phyloP scores from a whole-genome alignment of 2,888 invertebrate genomes.

The Brachylomia viminalis region DNA sequence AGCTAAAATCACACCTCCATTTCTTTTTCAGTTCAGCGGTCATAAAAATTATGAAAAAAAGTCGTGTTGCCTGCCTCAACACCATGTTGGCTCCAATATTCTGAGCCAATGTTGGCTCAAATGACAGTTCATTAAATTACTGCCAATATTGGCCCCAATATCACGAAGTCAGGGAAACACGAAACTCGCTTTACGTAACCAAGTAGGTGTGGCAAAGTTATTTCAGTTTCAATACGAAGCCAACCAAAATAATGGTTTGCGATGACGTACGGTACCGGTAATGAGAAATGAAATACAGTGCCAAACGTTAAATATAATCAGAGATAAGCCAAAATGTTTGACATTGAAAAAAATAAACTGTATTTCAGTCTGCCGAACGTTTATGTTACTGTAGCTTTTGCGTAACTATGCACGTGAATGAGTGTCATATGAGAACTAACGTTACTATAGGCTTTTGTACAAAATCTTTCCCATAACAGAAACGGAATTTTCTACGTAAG shows the following conservation, averaged over 20 bases:
- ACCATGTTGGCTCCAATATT: slow-evolving; percentile 2
- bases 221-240: slow-evolving; percentile 50
- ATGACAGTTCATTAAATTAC: neutral
- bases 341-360: slow-evolving; percentile 44
- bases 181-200: slow-evolving; percentile 54
- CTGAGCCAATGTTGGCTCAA: neutral
- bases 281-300: slow-evolving; percentile 64
- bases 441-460: neutral
- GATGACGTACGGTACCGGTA: slow-evolving; percentile 58
- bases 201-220: slow-evolving; percentile 67
- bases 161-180: slow-evolving; percentile 32
- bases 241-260: slow-evolving; percentile 46
- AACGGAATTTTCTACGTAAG: neutral
- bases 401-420: neutral
- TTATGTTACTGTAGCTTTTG: slow-evolving; percentile 14
- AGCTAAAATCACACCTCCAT: slow-evolving; percentile 46
- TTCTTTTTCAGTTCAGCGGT: slow-evolving; percentile 5
- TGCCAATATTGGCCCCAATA: slow-evolving; percentile 18
- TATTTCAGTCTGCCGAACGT: slow-evolving; percentile 11
- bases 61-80: neutral
- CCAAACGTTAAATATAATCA: slow-evolving; percentile 63
- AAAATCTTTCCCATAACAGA: neutral
- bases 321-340: slow-evolving; percentile 50
- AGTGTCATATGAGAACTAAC: neutral
- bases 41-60: slow-evolving; percentile 15